Conservation (phyloP, 2,113 vertebrate species). For the Strix uralensis region DNA sequence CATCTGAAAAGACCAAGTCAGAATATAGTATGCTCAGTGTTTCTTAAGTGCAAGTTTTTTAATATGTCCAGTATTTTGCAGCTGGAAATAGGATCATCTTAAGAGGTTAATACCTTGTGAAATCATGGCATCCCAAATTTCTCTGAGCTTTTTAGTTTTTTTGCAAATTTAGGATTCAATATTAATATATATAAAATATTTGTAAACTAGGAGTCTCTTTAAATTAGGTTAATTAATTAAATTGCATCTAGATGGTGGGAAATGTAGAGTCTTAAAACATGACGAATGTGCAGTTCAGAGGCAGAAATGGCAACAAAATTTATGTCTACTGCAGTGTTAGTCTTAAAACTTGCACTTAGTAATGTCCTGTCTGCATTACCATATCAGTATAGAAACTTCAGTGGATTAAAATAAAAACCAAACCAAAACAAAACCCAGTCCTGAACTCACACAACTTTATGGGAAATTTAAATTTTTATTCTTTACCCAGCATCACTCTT, state of each 20-base stretch:
- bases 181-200: neutral
- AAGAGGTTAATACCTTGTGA: neutral
- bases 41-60: neutral
- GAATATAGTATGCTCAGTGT: neutral
- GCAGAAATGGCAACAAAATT: neutral
- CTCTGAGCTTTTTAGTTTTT: neutral
- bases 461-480: neutral
- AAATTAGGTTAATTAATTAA: neutral
- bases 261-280: neutral
- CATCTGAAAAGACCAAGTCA: accelerated
- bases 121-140: neutral
- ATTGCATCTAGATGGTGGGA: neutral
- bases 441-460: neutral
- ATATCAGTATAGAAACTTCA: neutral
- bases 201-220: neutral
- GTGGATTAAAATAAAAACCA: neutral
- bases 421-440: neutral
- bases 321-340: neutral
- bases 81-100: neutral
- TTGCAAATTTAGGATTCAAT: neutral
- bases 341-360: neutral
- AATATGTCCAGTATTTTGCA: neutral
- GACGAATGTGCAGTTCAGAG: neutral
- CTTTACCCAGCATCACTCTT: neutral
- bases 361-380: neutral